phyloP scores from a whole-genome alignment of 2,797 vertebrate species.

The Trichosurus vulpecula region DNA sequence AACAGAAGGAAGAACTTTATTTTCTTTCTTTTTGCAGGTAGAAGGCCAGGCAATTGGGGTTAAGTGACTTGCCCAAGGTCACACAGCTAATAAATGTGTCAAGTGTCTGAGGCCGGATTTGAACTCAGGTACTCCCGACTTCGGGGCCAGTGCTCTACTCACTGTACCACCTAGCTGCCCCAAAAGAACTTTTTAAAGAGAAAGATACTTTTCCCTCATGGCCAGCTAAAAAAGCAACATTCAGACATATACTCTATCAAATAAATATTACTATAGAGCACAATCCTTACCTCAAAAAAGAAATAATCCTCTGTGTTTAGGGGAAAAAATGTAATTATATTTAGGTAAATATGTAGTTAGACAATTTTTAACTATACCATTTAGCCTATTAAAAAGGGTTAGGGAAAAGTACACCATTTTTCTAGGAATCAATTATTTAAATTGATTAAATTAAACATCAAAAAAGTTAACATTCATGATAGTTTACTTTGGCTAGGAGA shows the following conservation, averaged over 20 bases:
- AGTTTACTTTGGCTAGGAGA: neutral
- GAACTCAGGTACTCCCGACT: too few relatives aligned
- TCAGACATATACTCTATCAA: neutral
- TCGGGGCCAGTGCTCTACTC: too few relatives aligned
- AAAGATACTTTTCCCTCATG: neutral
- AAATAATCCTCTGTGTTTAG: neutral
- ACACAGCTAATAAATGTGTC: too few relatives aligned
- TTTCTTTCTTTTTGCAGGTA: too few relatives aligned
- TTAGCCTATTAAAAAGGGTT: conserved; percentile 20
- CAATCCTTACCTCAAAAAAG: neutral
- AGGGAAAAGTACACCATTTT: conserved; percentile 9
- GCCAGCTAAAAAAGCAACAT: neutral
- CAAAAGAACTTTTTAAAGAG: neutral
- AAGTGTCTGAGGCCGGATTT: too few relatives aligned
- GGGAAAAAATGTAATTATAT: neutral
- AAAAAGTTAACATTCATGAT: conserved; percentile 1
- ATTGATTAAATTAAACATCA: neutral
- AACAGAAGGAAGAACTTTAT: conserved; percentile 1
- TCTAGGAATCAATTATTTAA: conserved; percentile 54
- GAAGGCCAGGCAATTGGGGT: too few relatives aligned
- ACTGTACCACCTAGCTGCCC: too few relatives aligned
- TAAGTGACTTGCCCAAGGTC: too few relatives aligned
- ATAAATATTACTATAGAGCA: neutral
- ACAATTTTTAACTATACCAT: neutral
- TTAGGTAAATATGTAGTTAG: conserved; percentile 24